A percentile compares a stretch with the other conserved stretches of the same genome.
These are phyloP conservation scores for Melikaiella ostensackeni DNA, from an alignment of 2,888 invertebrate species.

Conservation along the genomic window DNA sequence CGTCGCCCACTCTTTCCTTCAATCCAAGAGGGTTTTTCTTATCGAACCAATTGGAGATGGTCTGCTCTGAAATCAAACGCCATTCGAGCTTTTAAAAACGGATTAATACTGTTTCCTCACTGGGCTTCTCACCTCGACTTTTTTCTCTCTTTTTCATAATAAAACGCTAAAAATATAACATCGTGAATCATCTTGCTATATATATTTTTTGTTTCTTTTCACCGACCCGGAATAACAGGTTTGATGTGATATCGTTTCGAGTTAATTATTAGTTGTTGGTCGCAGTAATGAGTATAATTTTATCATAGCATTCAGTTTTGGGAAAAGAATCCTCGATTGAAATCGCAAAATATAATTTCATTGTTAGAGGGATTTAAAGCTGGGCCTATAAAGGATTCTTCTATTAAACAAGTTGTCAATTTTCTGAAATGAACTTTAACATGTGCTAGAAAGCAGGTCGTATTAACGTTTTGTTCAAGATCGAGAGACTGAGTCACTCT, in stretches of 20 bases:
- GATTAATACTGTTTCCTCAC: neutral
- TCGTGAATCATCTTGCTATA: neutral
- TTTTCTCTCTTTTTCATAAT: neutral
- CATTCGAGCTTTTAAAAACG: neutral
- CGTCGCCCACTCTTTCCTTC: constrained; percentile 39
- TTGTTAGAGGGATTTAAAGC: too few species aligned
- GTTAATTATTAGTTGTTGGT: too few species aligned
- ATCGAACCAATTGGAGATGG: constrained; percentile 20
- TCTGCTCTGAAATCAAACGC: neutral
- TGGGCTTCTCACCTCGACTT: neutral
- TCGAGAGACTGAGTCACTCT: constrained; percentile 67
- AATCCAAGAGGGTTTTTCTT: constrained; percentile 32
- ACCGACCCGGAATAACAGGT: neutral
- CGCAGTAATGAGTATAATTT: too few species aligned
- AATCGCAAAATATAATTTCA: too few species aligned
- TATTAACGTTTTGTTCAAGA: constrained; percentile 59
- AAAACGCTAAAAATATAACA: neutral
- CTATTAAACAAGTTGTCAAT: neutral
- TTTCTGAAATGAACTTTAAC: neutral
- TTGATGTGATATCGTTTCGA: neutral
- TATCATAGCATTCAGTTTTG: too few species aligned
- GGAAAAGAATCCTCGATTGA: too few species aligned
- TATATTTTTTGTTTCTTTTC: neutral
- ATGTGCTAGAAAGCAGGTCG: constrained; percentile 43
- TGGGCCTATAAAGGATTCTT: too few species aligned